Base-by-base conservation (phyloP, 2,888 invertebrate genomes). In the Neoaliturus tenellus region DNA sequence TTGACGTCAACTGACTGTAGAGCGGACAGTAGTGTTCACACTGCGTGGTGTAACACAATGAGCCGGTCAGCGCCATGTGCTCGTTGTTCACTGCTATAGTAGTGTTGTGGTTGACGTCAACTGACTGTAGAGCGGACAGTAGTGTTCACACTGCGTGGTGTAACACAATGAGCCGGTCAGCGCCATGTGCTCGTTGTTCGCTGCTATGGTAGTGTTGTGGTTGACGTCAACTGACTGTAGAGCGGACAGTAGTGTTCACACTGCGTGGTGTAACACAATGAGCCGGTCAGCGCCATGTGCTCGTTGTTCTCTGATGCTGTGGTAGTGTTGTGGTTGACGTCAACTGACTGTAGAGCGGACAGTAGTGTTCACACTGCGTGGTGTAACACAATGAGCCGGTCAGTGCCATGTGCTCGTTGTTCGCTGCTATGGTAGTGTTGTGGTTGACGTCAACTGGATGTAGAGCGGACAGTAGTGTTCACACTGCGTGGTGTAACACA, bases 141-240 rank as follows among this genome's bases (percentile, higher is more conserved):
- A 55, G 55, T 23, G 55, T 20, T 35, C 14, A 17, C 48, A 48
- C 48, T 3, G 48, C 14, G 17, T 23, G 55, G 55, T 55, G 55
- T 55, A 3, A 55, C 55, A 55, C 55, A 55, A 55, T 55, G 55
- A 55, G 55, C 55, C 55, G 25, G 55, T 55, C 55, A 23, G 23
- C 25, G 25, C 55, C 25, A 55, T 23, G 25, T 55, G 55, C 6
- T 25, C 25, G 48, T 48, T 48, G 48, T 48, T 48, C n/a, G n/a
- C n/a, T n/a, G n/a, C n/a, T n/a, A n/a, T n/a, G n/a, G n/a, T n/a
- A n/a, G 48, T 48, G 48, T 4, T 48, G 14, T 2, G 8, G 48
- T 8, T 48, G 48, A 3, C 17, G 48, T 14, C 14, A 48, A 35
- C 35, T 6, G 8, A 17, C 14, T 14, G 48, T 4, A 48, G 48